Evolutionary conservation across 2,797 vertebrate species (phyloP).

Genomic region (Agapornis canus): DNA sequence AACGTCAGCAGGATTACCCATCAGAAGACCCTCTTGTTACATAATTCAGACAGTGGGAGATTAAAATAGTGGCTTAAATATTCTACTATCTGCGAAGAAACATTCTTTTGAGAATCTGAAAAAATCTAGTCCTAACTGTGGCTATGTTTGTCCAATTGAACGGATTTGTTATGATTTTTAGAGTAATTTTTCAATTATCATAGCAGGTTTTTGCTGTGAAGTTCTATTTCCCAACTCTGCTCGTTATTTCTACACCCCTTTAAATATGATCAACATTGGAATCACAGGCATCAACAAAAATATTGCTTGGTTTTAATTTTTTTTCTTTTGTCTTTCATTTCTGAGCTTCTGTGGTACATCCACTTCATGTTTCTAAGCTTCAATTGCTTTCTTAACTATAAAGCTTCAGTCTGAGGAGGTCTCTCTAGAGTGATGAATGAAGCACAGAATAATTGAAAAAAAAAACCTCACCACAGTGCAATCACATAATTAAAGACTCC

Average conservation of each 20-base stretch:
- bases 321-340: background rate
- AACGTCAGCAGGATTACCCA: background rate
- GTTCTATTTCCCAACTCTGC: background rate
- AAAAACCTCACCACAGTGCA: accelerated
- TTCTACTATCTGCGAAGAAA: background rate
- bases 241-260: background rate
- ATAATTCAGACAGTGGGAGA: background rate
- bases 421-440: background rate
- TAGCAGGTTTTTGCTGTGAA: background rate
- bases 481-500: background rate
- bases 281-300: background rate
- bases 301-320: background rate
- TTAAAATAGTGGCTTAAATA: background rate
- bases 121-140: background rate
- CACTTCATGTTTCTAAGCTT: background rate
- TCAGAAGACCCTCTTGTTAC: background rate
- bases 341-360: background rate
- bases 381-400: background rate
- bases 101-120: background rate
- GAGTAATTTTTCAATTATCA: background rate
- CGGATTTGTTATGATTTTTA: background rate
- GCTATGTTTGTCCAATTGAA: background rate
- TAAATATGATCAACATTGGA: background rate
- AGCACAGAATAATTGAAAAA: background rate
- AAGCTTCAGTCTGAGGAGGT: background rate